Evolutionary conservation across 1,140 invertebrate species (phyloP).

Genomic region (Cherax destructor): DNA sequence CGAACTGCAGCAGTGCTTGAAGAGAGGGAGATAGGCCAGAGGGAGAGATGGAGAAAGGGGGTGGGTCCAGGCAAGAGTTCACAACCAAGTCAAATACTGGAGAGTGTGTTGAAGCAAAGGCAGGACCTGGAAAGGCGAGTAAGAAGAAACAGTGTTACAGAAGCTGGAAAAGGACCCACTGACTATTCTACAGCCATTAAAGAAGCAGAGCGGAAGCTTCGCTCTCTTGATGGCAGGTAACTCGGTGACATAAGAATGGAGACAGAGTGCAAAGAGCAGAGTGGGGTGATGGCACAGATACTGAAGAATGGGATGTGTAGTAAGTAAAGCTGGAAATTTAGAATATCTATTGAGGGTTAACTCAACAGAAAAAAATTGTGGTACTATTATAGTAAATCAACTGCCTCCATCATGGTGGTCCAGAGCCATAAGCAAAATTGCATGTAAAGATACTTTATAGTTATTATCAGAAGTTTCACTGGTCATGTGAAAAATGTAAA

Average conservation of each 20-base stretch:
- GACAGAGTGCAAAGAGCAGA: neutral
- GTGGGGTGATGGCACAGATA: neutral
- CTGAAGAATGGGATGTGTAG: too few species aligned
- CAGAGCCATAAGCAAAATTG: too few species aligned
- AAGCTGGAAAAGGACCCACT: neutral
- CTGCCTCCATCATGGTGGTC: too few species aligned
- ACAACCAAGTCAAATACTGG: neutral
- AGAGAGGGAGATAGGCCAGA: too few species aligned
- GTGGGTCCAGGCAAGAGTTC: neutral
- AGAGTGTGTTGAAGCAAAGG: constrained; percentile 12
- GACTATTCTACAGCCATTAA: neutral
- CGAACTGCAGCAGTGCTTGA: neutral
- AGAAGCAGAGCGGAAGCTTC: constrained; percentile 23
- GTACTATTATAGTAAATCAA: too few species aligned
- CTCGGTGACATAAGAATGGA: neutral
- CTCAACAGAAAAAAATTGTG: too few species aligned
- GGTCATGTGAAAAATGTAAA: too few species aligned
- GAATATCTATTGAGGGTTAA: too few species aligned
- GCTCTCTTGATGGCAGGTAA: constrained; percentile 27
- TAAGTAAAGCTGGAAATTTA: too few species aligned
- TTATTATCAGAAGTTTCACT: too few species aligned
- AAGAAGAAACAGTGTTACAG: neutral
- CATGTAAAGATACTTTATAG: too few species aligned
- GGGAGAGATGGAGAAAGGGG: constrained; percentile 1
- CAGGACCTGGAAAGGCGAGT: constrained; percentile 24